Percentiles rank a stretch among this genome's conserved stretches.
Evolutionary conservation across 1,140 invertebrate genomes (phyloP).

Genomic region (Papilio helenus): DNA sequence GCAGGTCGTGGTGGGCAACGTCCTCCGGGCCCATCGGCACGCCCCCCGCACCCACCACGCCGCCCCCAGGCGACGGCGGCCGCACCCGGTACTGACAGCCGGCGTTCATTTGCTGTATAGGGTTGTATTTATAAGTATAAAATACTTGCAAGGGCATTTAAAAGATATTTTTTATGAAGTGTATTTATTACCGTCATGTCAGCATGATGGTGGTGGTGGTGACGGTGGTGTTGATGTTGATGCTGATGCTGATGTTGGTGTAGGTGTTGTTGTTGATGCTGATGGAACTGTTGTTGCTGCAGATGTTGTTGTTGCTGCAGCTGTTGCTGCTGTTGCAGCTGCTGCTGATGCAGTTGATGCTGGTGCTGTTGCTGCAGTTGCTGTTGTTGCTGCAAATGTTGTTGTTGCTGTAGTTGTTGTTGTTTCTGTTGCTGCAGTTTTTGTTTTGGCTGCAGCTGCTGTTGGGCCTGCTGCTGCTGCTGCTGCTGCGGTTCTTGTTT

Average conservation of each 20-base stretch:
- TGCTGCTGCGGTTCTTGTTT: slow-evolving; percentile 46
- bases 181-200: slow-evolving; percentile 43
- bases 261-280: slow-evolving; percentile 45
- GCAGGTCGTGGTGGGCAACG: slow-evolving; percentile 50
- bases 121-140: neutral
- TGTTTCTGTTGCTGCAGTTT: slow-evolving; percentile 16
- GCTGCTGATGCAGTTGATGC: neutral
- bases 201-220: slow-evolving; percentile 50
- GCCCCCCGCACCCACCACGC: slow-evolving; percentile 39
- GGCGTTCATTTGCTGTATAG: slow-evolving; percentile 42
- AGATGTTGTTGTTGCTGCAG: neutral
- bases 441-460: slow-evolving; percentile 45
- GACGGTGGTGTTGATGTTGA: slow-evolving; percentile 45
- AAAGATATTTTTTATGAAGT: neutral
- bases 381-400: slow-evolving; percentile 22
- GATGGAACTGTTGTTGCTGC: slow-evolving; percentile 11
- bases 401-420: slow-evolving; percentile 24
- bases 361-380: slow-evolving; percentile 8
- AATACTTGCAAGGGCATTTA: neutral
- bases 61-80: slow-evolving; percentile 52
- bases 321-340: neutral
- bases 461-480: slow-evolving; percentile 48
- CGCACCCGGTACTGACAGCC: slow-evolving; percentile 61
- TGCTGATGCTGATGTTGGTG: slow-evolving; percentile 51
- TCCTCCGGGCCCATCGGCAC: slow-evolving; percentile 40